Conservation (phyloP, 2,888 invertebrate genomes). For the Mythimna lalbum region DNA sequence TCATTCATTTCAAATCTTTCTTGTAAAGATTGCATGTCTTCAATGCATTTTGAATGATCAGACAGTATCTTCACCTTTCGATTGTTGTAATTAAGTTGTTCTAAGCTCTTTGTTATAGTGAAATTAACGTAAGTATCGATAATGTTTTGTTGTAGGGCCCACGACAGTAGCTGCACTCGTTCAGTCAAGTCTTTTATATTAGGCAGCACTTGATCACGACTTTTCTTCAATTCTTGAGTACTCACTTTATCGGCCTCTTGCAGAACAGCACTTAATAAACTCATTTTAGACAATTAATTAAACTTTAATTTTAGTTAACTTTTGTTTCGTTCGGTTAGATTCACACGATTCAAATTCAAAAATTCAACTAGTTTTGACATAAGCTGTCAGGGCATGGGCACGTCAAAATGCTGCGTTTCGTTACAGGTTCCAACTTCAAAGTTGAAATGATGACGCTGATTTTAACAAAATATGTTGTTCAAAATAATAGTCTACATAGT, state of each 20-base stretch:
- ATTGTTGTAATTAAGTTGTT: conserved; percentile 83
- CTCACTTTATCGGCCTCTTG: conserved; percentile 81
- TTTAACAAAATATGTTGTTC: too few relatives aligned
- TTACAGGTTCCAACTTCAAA: background rate
- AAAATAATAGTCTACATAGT: too few relatives aligned
- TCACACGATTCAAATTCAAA: conserved; percentile 51
- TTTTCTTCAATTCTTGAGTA: conserved; percentile 78
- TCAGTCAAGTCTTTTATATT: conserved; percentile 80
- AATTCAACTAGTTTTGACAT: conserved; percentile 22
- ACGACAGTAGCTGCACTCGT: conserved; percentile 82
- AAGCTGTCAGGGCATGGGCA: background rate
- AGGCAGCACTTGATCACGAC: conserved; percentile 76
- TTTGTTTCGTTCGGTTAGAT: conserved; percentile 63
- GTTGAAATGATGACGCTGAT: background rate
- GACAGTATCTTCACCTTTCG: conserved; percentile 78
- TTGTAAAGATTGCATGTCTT: conserved; percentile 70
- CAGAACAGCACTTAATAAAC: conserved; percentile 82
- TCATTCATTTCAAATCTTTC: conserved; percentile 72
- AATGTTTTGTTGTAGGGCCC: conserved; percentile 84
- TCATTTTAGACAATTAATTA: conserved; percentile 72
- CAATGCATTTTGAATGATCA: conserved; percentile 71
- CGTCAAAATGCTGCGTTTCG: conserved; percentile 21
- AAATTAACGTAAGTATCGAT: conserved; percentile 82
- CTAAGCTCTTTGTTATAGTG: conserved; percentile 82
- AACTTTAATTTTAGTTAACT: background rate